Evolutionary conservation across 2,888 invertebrate species (phyloP).

Genomic region (Apomyelois bistriatella): DNA sequence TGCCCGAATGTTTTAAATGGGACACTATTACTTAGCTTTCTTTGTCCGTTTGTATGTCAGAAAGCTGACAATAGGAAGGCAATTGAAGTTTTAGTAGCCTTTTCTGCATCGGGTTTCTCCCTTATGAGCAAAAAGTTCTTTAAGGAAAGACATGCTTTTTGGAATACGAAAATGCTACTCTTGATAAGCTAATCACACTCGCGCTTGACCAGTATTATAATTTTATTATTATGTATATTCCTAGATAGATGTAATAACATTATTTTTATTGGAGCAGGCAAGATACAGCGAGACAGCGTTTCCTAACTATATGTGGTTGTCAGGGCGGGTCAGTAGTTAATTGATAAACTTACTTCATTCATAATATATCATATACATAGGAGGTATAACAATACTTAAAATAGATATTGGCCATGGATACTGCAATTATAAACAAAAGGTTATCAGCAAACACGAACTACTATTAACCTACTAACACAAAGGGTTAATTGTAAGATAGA

Average conservation of each 20-base stretch:
- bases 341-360: conserved; percentile 1
- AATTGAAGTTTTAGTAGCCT: too few species aligned
- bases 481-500: neutral
- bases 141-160: too few species aligned
- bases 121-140: too few species aligned
- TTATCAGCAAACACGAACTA: neutral
- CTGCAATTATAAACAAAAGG: neutral
- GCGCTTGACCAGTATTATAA: too few species aligned
- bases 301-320: neutral
- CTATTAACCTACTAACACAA: neutral
- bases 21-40: too few species aligned
- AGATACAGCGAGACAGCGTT: neutral
- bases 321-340: neutral
- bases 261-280: neutral
- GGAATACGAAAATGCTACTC: too few species aligned
- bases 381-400: neutral
- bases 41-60: too few species aligned
- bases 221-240: neutral
- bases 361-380: neutral
- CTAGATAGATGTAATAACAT: neutral
- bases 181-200: too few species aligned
- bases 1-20: too few species aligned
- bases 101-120: too few species aligned
- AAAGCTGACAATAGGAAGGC: too few species aligned
- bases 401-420: conserved; percentile 1